Conservation (phyloP, 1,140 invertebrate genomes). For the Drosophila chauvacae region DNA sequence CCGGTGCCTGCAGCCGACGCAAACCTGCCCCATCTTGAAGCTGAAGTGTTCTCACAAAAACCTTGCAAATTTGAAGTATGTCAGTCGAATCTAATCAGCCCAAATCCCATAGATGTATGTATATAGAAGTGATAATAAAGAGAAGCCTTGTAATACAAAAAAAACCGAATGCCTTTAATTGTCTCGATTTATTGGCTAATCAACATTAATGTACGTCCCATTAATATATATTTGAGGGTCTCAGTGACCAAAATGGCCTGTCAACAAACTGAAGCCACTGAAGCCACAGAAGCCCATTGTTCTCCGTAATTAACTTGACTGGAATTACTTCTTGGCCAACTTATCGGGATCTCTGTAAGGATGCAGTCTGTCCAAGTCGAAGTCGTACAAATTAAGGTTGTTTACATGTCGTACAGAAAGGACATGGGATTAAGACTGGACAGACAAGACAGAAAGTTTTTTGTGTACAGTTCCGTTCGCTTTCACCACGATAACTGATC, state of each 20-base stretch:
- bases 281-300: constrained; percentile 30
- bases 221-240: constrained; percentile 18
- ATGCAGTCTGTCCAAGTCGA: constrained; percentile 20
- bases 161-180: background rate
- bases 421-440: constrained; percentile 3
- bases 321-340: background rate
- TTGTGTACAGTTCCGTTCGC: background rate
- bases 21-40: constrained; percentile 59
- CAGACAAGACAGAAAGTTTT: no score
- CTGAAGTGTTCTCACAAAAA: constrained; percentile 46
- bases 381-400: constrained; percentile 21
- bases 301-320: background rate
- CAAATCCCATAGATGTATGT: no score
- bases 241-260: constrained; percentile 2
- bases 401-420: constrained; percentile 16
- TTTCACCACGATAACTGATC: background rate
- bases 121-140: constrained; percentile 17
- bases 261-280: constrained; percentile 30
- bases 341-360: constrained; percentile 7
- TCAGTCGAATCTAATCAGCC: constrained; percentile 39
- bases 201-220: constrained; percentile 12
- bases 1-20: constrained; percentile 39
- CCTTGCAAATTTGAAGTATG: constrained; percentile 48
- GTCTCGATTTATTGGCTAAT: constrained; percentile 20
- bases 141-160: constrained; percentile 14